Evolutionary conservation across 2,888 invertebrate genomes (phyloP).

Genomic region (Agriopis marginaria): DNA sequence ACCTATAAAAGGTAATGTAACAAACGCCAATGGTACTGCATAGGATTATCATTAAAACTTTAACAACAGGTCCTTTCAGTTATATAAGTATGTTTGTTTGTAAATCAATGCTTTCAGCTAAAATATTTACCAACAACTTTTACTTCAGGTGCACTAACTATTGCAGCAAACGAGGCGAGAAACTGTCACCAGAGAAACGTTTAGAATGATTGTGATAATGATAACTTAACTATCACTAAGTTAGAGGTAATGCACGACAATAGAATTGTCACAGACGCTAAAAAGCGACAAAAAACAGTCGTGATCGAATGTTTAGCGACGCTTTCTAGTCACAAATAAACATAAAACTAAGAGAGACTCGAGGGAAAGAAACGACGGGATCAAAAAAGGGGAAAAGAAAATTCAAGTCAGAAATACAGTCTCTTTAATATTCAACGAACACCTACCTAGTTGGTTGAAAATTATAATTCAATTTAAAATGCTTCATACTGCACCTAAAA

Average conservation of each 20-base stretch:
- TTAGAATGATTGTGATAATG: constrained; percentile 46
- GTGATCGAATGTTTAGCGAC: constrained; percentile 56
- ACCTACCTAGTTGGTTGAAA: too few relatives aligned
- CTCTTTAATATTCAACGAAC: too few relatives aligned
- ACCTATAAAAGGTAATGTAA: background rate
- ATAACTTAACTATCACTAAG: constrained; percentile 16
- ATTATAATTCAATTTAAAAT: too few relatives aligned
- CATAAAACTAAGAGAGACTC: constrained; percentile 16
- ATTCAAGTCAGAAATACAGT: background rate
- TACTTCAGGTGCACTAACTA: constrained; percentile 25
- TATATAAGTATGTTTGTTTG: too few relatives aligned
- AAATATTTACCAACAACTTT: constrained; percentile 28
- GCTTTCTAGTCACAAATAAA: constrained; percentile 57
- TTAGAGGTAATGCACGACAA: constrained; percentile 31
- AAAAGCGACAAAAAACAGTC: constrained; percentile 48
- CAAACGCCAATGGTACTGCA: background rate
- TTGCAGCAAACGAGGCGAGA: constrained; percentile 19
- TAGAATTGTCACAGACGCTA: constrained; percentile 51
- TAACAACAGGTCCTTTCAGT: background rate
- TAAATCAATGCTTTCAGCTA: background rate
- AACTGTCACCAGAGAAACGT: constrained; percentile 37
- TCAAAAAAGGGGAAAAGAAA: constrained; percentile 3
- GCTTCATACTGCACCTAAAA: too few relatives aligned
- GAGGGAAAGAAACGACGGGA: constrained; percentile 3
- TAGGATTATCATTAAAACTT: background rate